Evolutionary conservation across 1,140 invertebrate species (phyloP).

Genomic region (Anoplophora glabripennis): DNA sequence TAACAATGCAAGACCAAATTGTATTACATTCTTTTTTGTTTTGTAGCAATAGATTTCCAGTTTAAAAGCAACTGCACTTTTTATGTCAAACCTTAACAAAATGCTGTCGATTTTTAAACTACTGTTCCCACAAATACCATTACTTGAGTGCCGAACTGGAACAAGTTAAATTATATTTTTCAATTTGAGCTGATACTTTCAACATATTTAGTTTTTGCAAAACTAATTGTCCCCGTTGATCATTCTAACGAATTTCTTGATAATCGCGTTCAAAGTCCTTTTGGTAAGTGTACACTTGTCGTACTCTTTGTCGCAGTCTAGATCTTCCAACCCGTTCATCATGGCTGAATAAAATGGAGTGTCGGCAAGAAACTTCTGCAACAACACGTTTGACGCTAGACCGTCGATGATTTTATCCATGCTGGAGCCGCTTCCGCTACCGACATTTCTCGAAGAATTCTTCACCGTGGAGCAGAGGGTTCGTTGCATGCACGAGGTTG

Average conservation of each 20-base stretch:
- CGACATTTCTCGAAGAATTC: conserved; percentile 33
- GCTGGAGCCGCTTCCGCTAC: conserved; percentile 33
- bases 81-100: no score
- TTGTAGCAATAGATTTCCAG: conserved; percentile 56
- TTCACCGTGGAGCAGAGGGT: conserved; percentile 38
- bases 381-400: conserved; percentile 38
- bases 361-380: conserved; percentile 27
- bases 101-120: no score
- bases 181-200: no score
- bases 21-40: conserved; percentile 20
- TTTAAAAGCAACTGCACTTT: no score
- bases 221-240: background rate
- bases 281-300: conserved; percentile 29
- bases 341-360: conserved; percentile 34
- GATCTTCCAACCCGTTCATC: conserved; percentile 25
- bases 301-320: conserved; percentile 32
- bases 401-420: conserved; percentile 46
- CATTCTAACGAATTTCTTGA: background rate
- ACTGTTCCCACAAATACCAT: background rate
- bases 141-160: no score
- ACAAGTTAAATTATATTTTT: no score
- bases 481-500: conserved; percentile 40
- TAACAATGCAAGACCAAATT: conserved; percentile 26
- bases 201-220: no score
- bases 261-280: background rate